A percentile compares a stretch with the other conserved stretches of the same genome.
These are phyloP conservation scores for Battus philenor DNA, from an alignment of 1,140 invertebrate genomes.

Conservation along the genomic window DNA sequence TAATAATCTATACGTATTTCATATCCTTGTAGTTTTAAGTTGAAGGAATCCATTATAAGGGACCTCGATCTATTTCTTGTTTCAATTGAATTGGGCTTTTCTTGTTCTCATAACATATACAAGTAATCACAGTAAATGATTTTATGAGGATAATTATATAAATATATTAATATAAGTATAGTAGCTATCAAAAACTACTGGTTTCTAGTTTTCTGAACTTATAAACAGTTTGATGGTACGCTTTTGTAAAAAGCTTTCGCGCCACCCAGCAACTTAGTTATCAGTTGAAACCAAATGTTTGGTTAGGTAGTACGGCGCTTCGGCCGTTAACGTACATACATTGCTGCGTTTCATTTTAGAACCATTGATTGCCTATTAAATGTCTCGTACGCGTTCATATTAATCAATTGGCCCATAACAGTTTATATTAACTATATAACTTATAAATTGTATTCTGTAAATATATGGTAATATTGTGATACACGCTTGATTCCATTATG, in stretches of 20 bases:
- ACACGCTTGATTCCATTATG: too few relatives aligned
- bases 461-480: constrained; percentile 15
- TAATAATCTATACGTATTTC: too few relatives aligned
- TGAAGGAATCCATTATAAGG: too few relatives aligned
- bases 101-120: too few relatives aligned
- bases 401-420: constrained; percentile 40
- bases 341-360: constrained; percentile 42
- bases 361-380: constrained; percentile 59
- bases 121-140: too few relatives aligned
- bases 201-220: constrained; percentile 9
- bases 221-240: constrained; percentile 21
- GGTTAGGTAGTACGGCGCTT: constrained; percentile 55
- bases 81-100: too few relatives aligned
- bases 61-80: too few relatives aligned
- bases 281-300: constrained; percentile 58
- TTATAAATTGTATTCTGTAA: constrained; percentile 16
- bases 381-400: constrained; percentile 40
- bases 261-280: constrained; percentile 48
- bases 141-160: too few relatives aligned
- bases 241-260: constrained; percentile 21
- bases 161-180: too few relatives aligned
- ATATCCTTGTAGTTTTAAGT: too few relatives aligned
- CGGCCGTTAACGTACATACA: constrained; percentile 29
- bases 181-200: too few relatives aligned
- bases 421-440: constrained; percentile 17